Evolutionary conservation across 2,113 vertebrate genomes (phyloP).

Genomic region (Fulica atra): DNA sequence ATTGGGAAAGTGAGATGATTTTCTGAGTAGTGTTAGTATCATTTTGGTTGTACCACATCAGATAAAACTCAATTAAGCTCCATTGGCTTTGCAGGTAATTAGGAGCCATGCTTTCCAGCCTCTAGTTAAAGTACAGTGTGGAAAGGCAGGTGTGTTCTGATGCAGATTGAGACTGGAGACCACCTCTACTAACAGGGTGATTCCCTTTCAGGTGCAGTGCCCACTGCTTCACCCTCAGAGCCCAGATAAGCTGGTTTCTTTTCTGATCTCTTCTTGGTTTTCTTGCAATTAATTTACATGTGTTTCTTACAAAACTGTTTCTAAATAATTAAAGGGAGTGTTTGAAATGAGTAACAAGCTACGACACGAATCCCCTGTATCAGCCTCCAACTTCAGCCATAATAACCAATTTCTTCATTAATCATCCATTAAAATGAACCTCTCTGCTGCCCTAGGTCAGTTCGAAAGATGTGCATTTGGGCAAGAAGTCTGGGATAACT

Average conservation of each 20-base stretch:
- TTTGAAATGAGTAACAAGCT: neutral
- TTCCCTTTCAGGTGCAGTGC: neutral
- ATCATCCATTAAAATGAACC: neutral
- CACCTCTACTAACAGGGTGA: neutral
- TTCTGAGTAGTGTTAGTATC: neutral
- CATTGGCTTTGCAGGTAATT: slow-evolving; percentile 14
- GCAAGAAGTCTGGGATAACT: neutral
- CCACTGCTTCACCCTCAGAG: neutral
- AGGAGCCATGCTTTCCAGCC: neutral
- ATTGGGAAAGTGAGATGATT: neutral
- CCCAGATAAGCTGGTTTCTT: neutral
- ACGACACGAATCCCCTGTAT: neutral
- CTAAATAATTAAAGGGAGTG: neutral
- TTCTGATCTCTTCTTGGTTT: neutral
- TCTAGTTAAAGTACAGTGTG: neutral
- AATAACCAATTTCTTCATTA: neutral
- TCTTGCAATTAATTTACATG: neutral
- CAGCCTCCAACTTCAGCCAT: neutral
- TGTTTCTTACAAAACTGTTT: neutral
- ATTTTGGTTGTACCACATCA: neutral
- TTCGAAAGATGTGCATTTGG: neutral
- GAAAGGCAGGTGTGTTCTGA: slow-evolving; percentile 5
- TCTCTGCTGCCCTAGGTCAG: neutral
- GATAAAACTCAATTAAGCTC: slow-evolving; percentile 13
- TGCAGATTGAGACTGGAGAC: neutral